Base-by-base conservation (phyloP, 2,888 invertebrate species). In the Laspeyria flexula region DNA sequence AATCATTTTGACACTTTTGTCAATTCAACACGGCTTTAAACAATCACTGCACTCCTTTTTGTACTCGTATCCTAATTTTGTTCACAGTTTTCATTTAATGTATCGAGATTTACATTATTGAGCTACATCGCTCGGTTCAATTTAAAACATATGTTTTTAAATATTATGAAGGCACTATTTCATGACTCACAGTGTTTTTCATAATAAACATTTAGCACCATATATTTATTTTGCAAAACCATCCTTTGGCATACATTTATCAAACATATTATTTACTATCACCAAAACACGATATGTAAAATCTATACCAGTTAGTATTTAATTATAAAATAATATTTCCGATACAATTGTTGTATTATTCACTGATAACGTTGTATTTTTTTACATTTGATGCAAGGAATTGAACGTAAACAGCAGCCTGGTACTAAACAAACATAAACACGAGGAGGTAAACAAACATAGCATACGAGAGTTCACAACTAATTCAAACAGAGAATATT, bases 1-100 rank as follows among this genome's bases (percentile, higher is more conserved):
- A 41, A 84, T 61, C 87, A 90, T 90, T 73, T 65, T 75, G n/a
- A 34, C 27, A 15, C 33, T 15, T n/a, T n/a, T n/a, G 10, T 16
- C 6, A 1, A 6, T 33, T 7, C 4, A 25, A 25, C 25, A 25
- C 25, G 7, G 25, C 6, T 6, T 25, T 6, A 7, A 25, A 25
- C 6, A 31, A 11, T 5, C 30, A 30, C 30, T 3, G 7, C 31
- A 31, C 13, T 5, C 11, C 3, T 7, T 33, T 13, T 33, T n/a
- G n/a, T n/a, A n/a, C n/a, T 13, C 29, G 3, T 29, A 29, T 7
- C 3, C 3, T 6, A 25, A 25, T 25, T 25, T 25, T 3, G 25
- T 21, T 21, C 5, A 21, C 21, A 21, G 3, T 21, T 21, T 21
- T 21, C 21, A 3, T 21, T 21, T 21, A 21, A n/a, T n/a, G n/a